Conservation (phyloP, 1,140 invertebrate species). For the Drosophila rufa region DNA sequence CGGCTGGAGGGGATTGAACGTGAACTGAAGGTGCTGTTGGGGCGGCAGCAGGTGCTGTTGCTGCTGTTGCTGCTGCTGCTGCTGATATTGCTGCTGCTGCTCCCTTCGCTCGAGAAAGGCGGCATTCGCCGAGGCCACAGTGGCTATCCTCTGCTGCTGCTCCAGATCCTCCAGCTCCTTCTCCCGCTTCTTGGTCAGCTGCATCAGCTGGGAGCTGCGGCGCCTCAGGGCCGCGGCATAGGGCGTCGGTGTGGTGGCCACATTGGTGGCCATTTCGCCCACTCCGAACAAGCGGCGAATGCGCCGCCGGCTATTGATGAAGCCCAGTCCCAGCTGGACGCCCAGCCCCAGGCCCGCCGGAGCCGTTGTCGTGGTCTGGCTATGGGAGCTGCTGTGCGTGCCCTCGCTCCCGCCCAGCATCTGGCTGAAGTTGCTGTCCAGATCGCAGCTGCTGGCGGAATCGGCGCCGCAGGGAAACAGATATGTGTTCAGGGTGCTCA, state of each 20-base stretch:
- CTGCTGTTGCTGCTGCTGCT: slow-evolving; percentile 5
- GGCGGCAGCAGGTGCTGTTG: slow-evolving; percentile 6
- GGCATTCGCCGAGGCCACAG: slow-evolving; percentile 75
- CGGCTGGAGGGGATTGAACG: slow-evolving; percentile 39
- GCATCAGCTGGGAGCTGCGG: slow-evolving; percentile 75
- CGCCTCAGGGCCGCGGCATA: slow-evolving; percentile 61
- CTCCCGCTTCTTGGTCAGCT: slow-evolving; percentile 72
- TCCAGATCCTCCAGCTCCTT: slow-evolving; percentile 66
- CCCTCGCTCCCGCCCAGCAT: slow-evolving; percentile 69
- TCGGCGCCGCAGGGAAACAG: slow-evolving; percentile 79
- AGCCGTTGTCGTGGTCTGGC: slow-evolving; percentile 19
- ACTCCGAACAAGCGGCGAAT: slow-evolving; percentile 74
- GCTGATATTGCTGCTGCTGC: slow-evolving; percentile 46
- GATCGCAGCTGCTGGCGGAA: slow-evolving; percentile 73
- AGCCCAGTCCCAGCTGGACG: slow-evolving; percentile 70
- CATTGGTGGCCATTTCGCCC: slow-evolving; percentile 21
- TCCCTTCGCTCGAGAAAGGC: slow-evolving; percentile 66
- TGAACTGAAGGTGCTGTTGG: slow-evolving; percentile 31
- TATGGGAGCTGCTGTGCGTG: slow-evolving; percentile 50
- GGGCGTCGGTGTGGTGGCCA: slow-evolving; percentile 31
- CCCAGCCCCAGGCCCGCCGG: slow-evolving; percentile 53
- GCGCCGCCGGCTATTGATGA: slow-evolving; percentile 79
- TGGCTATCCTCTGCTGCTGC: slow-evolving; percentile 77
- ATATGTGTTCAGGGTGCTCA: slow-evolving; percentile 84
- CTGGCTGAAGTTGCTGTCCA: slow-evolving; percentile 82